Conservation (phyloP, 2,113 vertebrate species). For the Himantopus leucocephalus region DNA sequence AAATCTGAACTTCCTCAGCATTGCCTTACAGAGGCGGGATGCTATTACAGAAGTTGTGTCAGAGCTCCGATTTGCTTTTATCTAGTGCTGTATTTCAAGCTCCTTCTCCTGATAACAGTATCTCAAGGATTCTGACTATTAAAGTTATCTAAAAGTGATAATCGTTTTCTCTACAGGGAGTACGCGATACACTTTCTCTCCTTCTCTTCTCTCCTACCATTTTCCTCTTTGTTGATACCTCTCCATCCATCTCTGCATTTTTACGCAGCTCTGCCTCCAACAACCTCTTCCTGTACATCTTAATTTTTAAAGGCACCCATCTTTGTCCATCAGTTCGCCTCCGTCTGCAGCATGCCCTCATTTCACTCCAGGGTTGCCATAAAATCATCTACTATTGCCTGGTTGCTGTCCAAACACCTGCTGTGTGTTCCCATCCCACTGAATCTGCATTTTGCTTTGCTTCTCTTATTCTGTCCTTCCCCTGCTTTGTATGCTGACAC, state of each 20-base stretch:
- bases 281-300: not conserved
- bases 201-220: not conserved
- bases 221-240: not conserved
- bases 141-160: conserved; percentile 8
- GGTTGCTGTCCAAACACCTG: conserved; percentile 1
- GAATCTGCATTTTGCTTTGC: not conserved
- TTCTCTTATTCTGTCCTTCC: not conserved
- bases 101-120: conserved; percentile 12
- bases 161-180: not conserved
- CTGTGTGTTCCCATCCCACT: not conserved
- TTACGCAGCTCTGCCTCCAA: not conserved
- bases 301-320: conserved; percentile 25
- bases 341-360: not conserved
- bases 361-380: conserved; percentile 18
- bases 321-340: not conserved
- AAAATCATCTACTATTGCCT: not conserved
- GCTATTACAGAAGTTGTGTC: not conserved
- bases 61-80: not conserved
- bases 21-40: not conserved
- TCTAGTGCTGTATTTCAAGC: not conserved
- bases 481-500: not conserved
- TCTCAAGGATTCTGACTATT: conserved; percentile 6
- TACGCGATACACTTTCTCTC: not conserved
- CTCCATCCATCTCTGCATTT: not conserved
- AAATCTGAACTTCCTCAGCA: not conserved